Evolutionary conservation across 1,140 invertebrate species (phyloP).

Genomic region (Rhysida immarginata): DNA sequence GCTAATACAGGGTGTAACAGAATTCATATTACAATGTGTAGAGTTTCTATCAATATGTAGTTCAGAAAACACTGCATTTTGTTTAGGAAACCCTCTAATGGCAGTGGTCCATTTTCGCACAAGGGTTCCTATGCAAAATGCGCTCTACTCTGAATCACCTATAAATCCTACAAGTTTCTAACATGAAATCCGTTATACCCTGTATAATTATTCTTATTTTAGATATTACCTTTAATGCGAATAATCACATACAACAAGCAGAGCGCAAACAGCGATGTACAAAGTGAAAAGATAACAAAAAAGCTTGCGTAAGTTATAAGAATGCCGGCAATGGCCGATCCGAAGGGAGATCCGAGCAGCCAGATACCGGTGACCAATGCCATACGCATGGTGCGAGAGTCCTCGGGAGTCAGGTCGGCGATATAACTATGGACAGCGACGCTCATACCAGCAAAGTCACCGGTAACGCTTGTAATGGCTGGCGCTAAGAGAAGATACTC

Average conservation of each 20-base stretch:
- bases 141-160: too few species aligned
- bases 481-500: constrained; percentile 33
- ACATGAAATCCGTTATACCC: too few species aligned
- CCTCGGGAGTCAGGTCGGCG: constrained; percentile 61
- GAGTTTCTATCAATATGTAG: too few species aligned
- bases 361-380: constrained; percentile 70
- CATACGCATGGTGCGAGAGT: constrained; percentile 61
- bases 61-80: too few species aligned
- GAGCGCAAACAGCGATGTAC: constrained; percentile 3
- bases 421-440: constrained; percentile 83
- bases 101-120: too few species aligned
- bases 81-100: too few species aligned
- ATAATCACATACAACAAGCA: constrained; percentile 14
- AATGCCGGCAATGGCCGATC: constrained; percentile 42
- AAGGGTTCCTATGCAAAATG: too few species aligned
- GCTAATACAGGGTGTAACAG: too few species aligned
- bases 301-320: constrained; percentile 15
- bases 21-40: too few species aligned
- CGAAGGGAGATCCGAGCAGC: constrained; percentile 60
- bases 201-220: too few species aligned
- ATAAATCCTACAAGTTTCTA: too few species aligned
- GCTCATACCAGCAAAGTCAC: constrained; percentile 73
- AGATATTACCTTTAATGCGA: constrained; percentile 6
- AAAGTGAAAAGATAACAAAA: constrained; percentile 8
- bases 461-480: constrained; percentile 40